Evolutionary conservation across 2,797 vertebrate species (phyloP).

Genomic region (Limnodromus scolopaceus): DNA sequence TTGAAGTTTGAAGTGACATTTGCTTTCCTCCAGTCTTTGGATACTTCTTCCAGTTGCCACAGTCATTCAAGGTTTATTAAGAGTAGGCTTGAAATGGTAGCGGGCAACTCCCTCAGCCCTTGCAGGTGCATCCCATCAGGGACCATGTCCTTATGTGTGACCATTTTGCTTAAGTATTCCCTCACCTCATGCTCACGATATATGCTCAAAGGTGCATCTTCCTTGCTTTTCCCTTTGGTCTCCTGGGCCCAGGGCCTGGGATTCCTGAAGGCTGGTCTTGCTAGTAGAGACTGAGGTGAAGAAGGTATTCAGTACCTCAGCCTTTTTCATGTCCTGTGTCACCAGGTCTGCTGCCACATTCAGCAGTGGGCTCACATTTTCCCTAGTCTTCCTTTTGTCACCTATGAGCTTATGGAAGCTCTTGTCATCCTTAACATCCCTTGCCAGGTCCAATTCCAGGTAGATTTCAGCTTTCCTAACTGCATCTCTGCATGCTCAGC

Average conservation of each 20-base stretch:
- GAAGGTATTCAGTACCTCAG: background rate
- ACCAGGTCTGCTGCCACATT: background rate
- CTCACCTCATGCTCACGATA: background rate
- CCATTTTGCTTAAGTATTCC: background rate
- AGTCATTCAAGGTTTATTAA: background rate
- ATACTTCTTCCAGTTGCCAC: background rate
- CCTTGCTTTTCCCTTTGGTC: background rate
- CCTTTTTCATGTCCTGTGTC: background rate
- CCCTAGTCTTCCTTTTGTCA: background rate
- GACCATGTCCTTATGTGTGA: background rate
- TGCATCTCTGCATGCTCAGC: background rate
- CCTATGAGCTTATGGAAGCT: background rate
- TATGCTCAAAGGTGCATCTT: background rate
- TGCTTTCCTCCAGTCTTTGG: background rate
- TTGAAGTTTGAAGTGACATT: background rate
- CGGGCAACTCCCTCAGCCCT: background rate
- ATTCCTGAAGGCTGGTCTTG: background rate
- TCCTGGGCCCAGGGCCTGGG: background rate
- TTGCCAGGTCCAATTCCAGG: background rate
- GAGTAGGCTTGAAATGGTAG: background rate
- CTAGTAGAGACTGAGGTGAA: background rate
- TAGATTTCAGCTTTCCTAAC: background rate
- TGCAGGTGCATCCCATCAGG: background rate
- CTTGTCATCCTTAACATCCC: background rate
- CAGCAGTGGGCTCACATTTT: background rate